Evolutionary conservation across 1,140 invertebrate species (phyloP).

Genomic region (Palaemon carinicauda): DNA sequence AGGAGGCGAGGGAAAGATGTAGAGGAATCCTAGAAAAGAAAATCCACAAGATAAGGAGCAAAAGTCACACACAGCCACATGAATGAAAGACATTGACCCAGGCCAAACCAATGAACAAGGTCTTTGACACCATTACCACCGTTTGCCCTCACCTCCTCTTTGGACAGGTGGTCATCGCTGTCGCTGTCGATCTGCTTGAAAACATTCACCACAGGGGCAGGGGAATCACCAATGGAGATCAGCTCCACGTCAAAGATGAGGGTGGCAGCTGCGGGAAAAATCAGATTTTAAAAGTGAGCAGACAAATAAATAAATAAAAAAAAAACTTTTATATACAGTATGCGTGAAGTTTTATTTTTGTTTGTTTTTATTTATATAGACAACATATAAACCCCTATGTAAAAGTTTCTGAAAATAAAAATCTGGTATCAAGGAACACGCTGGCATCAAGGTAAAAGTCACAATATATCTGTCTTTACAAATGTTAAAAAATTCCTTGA

Average conservation of each 20-base stretch:
- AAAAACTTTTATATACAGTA: too few species aligned
- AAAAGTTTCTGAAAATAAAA: too few species aligned
- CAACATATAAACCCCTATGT: too few species aligned
- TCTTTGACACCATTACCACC: conserved; percentile 67
- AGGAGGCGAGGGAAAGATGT: too few species aligned
- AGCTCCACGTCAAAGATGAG: conserved; percentile 92
- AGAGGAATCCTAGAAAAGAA: too few species aligned
- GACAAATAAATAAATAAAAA: too few species aligned
- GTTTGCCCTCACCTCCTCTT: conserved; percentile 88
- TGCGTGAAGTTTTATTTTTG: too few species aligned
- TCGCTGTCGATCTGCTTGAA: conserved; percentile 96
- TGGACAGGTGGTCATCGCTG: conserved; percentile 86
- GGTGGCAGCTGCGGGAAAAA: conserved; percentile 74
- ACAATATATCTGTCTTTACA: too few species aligned
- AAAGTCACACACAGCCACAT: neutral
- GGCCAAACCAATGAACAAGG: conserved; percentile 59
- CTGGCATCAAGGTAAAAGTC: too few species aligned
- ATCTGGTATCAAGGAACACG: too few species aligned
- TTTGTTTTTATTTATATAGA: too few species aligned
- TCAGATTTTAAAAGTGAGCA: neutral
- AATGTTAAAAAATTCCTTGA: too few species aligned
- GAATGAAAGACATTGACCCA: neutral
- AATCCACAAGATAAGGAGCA: neutral
- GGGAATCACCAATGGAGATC: conserved; percentile 87
- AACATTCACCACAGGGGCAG: conserved; percentile 87